Base-by-base conservation (phyloP, 2,888 invertebrate species). In the Catocala nupta region DNA sequence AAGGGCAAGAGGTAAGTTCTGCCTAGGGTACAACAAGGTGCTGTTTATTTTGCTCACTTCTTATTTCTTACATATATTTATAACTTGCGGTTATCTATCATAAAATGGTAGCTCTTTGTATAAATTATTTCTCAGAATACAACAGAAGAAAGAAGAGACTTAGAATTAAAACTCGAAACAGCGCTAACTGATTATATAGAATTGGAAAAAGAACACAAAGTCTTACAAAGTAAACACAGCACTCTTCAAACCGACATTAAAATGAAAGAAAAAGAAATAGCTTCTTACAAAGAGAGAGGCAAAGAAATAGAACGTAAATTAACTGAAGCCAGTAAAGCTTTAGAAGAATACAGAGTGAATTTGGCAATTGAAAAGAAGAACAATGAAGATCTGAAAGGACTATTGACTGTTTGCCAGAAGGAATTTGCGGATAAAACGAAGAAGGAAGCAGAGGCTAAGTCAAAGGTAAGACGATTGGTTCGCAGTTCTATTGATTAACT, bases 91-190 rank as follows among this genome's bases (percentile, higher is more conserved):
- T 45, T 44, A 36, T 13, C n/a, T n/a, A 34, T 7, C 25, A 25
- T 3, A 25, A 4, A 25, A 25, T 25, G 4, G 4, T 16, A 25
- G 25, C 25, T 25, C 25, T 39, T 5, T 7, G 1, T 39, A 9
- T 10, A 50, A n/a, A 42, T 53, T 36, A 55, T 42, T 52, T 78
- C 80, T 33, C 74, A 91, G 88, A 84, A 80, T 55, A 90, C 70
- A 91, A 95, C 82, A 84, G 95, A 68, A 90, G 95, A 81, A 89
- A 95, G 75, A 88, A 94, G 95, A 81, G 88, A 94, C 52, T 78
- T 96, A 25, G 95, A 96, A 81, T 78, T 91, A 1, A 95, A 96
- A 84, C 84, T 95, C 44, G 85, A 95, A 81, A 91, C 94, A 61
- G 87, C 95, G 0, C 81, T 95, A 65, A 90, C 94, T 59, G 95